Evolutionary conservation across 2,113 vertebrate genomes (phyloP), one percentile per base, ranked within the genome.

Genomic region (Tragelaphus buxtoni): DNA sequence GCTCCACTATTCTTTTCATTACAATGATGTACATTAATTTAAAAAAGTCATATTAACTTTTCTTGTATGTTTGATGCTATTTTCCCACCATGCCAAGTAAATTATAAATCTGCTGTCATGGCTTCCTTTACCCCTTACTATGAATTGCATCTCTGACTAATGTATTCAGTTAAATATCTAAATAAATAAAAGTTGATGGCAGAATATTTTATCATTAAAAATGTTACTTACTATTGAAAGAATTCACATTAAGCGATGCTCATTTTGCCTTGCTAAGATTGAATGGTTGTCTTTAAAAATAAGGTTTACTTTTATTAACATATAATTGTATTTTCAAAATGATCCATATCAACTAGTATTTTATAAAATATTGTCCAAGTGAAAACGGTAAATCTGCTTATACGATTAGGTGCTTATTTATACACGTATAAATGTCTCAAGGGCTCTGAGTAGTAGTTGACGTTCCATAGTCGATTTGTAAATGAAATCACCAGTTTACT

Each of bases 141-240:
- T 35, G 32, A 93, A 87, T n/a, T 72, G 5, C 35, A 86, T 87
- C 47, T 47, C 20, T 55, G 7, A 63, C 55, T 96, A 51, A 35
- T 76, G 69, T 74, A 76, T 76, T 91, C 83, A 14, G 45, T 77
- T 72, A 72, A 88, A 88, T 80, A 24, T 47, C 26, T 72, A 58
- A 65, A 65, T 96, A 82, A 96, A 93, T 91, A 91, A 61, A 95
- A 85, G 10, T 39, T 72, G 24, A 9, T 35, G 60, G 45, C 30
- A 96, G 49, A 35, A 61, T 26, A 61, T 14, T 92, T 97, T 45
- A 51, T 92, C 49, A 80, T 28, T 90, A n/a, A 76, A 97, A 79
- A 94, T 63, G 45, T 84, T 82, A 61, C n/a, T 93, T 77, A 74
- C 26, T 32, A 12, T 47, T 61, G 3, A 30, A 79, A 95, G 16